These are phyloP conservation scores for Drosophila nannoptera DNA, from an alignment of 1,140 invertebrate species.

Conservation along the genomic window DNA sequence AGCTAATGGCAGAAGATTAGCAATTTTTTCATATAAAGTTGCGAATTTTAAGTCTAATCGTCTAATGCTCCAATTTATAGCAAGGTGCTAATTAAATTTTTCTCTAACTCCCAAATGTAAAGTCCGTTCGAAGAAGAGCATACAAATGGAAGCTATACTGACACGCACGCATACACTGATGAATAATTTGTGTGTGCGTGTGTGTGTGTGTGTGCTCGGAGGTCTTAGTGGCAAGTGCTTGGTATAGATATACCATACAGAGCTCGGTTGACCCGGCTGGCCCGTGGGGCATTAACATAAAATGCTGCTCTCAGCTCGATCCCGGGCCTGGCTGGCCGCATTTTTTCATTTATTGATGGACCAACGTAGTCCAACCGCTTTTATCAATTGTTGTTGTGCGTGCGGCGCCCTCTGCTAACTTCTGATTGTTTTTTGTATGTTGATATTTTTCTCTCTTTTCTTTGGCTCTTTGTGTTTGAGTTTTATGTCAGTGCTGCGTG, in stretches of 20 bases:
- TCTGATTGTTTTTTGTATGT: constrained; percentile 18
- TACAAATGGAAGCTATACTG: constrained; percentile 53
- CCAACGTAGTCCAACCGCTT: constrained; percentile 58
- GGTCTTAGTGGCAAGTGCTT: constrained; percentile 8
- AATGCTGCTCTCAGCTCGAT: constrained; percentile 42
- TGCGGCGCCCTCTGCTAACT: constrained; percentile 19
- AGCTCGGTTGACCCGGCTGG: constrained; percentile 44
- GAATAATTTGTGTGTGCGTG: too few species aligned
- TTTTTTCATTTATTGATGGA: constrained; percentile 73
- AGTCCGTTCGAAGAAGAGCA: too few species aligned
- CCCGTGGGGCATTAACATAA: constrained; percentile 59
- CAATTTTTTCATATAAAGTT: constrained; percentile 55
- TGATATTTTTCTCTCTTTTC: neutral
- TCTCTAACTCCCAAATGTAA: constrained; percentile 20
- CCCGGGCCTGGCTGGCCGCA: constrained; percentile 28
- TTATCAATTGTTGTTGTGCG: constrained; percentile 47
- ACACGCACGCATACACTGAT: too few species aligned
- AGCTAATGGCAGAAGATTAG: constrained; percentile 29
- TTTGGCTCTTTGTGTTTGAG: constrained; percentile 26
- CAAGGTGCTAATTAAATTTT: constrained; percentile 45
- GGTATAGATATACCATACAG: constrained; percentile 49
- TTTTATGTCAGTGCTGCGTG: constrained; percentile 69
- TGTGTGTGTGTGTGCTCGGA: too few species aligned
- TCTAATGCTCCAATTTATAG: constrained; percentile 72
- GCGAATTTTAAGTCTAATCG: constrained; percentile 55